Percentiles rank a stretch among this genome's conserved stretches.
Conservation (phyloP, 2,888 invertebrate genomes). For the Aplocera efformata region DNA sequence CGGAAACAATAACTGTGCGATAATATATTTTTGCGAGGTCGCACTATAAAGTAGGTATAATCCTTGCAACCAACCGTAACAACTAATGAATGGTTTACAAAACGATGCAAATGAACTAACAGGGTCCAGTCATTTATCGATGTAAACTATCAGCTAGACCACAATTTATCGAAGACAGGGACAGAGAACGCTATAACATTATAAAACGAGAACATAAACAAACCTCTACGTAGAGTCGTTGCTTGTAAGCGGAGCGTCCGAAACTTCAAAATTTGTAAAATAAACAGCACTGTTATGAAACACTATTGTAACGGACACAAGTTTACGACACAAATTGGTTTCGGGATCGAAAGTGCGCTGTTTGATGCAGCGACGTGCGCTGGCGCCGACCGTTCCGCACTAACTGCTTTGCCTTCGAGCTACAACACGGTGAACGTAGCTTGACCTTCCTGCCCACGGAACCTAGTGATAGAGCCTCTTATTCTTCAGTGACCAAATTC, state of each 20-base stretch:
- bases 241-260: conserved; percentile 43
- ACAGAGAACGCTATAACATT: conserved; percentile 30
- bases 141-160: conserved; percentile 49
- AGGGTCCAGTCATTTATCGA: conserved; percentile 45
- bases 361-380: conserved; percentile 54
- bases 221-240: conserved; percentile 63
- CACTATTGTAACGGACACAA: conserved; percentile 69
- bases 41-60: conserved; percentile 60
- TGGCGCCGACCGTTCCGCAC: conserved; percentile 67
- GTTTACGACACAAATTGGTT: conserved; percentile 55
- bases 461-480: conserved; percentile 64
- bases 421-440: conserved; percentile 60
- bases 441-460: conserved; percentile 74
- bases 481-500: conserved; percentile 51
- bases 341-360: conserved; percentile 51
- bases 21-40: conserved; percentile 55
- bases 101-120: conserved; percentile 62
- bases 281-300: conserved; percentile 67
- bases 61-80: conserved; percentile 61
- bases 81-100: conserved; percentile 64
- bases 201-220: conserved; percentile 43
- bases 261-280: conserved; percentile 49
- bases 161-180: conserved; percentile 41
- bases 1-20: no score
- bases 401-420: conserved; percentile 50